Evolutionary conservation across 2,113 vertebrate species (phyloP), one percentile per base, ranked within the genome.

Genomic region (Tragulus kanchil): DNA sequence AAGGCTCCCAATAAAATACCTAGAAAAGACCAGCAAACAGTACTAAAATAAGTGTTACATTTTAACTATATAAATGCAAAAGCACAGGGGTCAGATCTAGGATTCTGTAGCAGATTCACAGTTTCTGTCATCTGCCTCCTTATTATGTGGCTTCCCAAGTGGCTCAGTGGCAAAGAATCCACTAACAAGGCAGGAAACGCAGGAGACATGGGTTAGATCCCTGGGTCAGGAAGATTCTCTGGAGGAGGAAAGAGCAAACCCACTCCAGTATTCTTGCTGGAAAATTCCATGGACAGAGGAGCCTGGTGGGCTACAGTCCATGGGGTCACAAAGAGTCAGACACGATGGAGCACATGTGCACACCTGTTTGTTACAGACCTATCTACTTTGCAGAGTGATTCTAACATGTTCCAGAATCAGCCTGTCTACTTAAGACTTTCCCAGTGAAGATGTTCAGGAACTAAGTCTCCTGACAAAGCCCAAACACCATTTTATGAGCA

Each of bases 311-410:
- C 36, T 71, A 71, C 7, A 45, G 65, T n/a, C 65, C n/a, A 5
- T 45, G 36, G 11, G 69, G 21, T 73, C 10, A 0, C 36, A 45
- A 73, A 73, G 36, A 36, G 21, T 45, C 21, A 25, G 36, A 13
- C 69, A 73, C 36, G 25, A 45, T 3, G 9, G 21, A 45, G 42
- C 69, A 73, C 0, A 0, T 36, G 25, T 0, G 0, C 36, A 73
- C 0, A 36, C 36, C 7, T 42, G 19, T 64, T 82, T 58, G 56
- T 64, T 75, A 73, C 7, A 64, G 25, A 25, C 16, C 23, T 2
- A 61, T 7, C 9, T 61, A 21, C 14, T 65, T 50, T 25, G n/a
- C 21, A 58, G 89, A 89, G 88, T 25, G 69, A 71, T 36, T 28
- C 50, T 16, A 6, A 56, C 64, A 78, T 31, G 91, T 91, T 93